phyloP scores from a whole-genome alignment of 2,113 vertebrate genomes.

The Tenrec ecaudatus region DNA sequence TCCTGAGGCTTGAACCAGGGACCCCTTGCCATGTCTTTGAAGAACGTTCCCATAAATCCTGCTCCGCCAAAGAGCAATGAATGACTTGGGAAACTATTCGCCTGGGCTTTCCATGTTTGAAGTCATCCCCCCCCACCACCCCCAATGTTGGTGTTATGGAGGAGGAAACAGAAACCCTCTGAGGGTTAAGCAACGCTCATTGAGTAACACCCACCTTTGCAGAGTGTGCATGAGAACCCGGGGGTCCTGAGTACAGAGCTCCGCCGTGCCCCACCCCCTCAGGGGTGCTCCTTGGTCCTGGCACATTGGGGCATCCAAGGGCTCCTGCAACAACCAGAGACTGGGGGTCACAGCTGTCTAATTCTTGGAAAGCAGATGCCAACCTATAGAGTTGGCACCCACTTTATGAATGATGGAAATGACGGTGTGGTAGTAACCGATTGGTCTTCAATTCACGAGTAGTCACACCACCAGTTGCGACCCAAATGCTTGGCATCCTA shows the following conservation, averaged over 20 bases:
- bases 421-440: not conserved
- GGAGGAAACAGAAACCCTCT: not conserved
- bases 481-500: not conserved
- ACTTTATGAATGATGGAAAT: not conserved
- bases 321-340: not conserved
- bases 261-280: not conserved
- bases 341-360: not conserved
- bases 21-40: not conserved
- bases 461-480: not conserved
- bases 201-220: rapidly evolving
- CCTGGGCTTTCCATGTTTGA: not conserved
- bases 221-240: no score
- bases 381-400: not conserved
- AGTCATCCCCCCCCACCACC: not conserved
- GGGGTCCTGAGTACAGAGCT: not conserved
- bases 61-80: no score
- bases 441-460: rapidly evolving
- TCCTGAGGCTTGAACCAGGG: not conserved
- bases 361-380: not conserved
- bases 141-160: not conserved
- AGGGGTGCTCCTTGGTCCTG: not conserved
- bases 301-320: rapidly evolving
- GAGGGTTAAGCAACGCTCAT: rapidly evolving
- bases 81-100: not conserved
- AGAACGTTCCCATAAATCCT: not conserved